phyloP scores from a whole-genome alignment of 2,888 invertebrate species.

The Drosophila bunnanda region DNA sequence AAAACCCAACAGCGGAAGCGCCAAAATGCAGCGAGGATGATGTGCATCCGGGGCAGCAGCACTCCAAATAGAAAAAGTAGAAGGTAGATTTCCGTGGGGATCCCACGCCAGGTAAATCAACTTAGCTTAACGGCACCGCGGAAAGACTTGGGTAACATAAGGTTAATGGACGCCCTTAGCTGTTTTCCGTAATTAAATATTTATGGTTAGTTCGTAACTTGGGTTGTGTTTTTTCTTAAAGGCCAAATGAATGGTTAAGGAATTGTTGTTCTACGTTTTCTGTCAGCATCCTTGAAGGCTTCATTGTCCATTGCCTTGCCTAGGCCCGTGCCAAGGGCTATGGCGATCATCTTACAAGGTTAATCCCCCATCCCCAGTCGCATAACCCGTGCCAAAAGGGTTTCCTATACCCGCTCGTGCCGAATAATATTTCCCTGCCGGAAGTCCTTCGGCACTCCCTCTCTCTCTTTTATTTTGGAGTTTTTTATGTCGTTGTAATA shows the following conservation, averaged over 20 bases:
- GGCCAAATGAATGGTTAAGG: neutral
- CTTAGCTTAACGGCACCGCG: constrained; percentile 57
- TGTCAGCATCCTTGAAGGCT: neutral
- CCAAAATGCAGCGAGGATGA: constrained; percentile 58
- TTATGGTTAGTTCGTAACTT: neutral
- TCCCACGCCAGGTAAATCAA: constrained; percentile 53
- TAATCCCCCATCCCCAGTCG: constrained; percentile 24
- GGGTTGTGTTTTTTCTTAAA: neutral
- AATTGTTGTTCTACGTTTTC: neutral
- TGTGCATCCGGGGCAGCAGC: constrained; percentile 61
- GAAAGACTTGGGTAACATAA: constrained; percentile 1
- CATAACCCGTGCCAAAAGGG: constrained; percentile 64
- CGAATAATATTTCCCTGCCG: constrained; percentile 46
- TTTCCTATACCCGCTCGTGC: constrained; percentile 49
- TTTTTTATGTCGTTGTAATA: constrained; percentile 64
- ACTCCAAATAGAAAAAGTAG: constrained; percentile 29
- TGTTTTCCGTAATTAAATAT: neutral
- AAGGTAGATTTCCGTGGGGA: constrained; percentile 40
- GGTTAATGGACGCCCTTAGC: constrained; percentile 8
- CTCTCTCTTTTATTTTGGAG: constrained; percentile 9
- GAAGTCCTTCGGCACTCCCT: constrained; percentile 59
- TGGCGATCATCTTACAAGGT: constrained; percentile 45
- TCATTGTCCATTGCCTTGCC: neutral
- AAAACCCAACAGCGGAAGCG: constrained; percentile 70
- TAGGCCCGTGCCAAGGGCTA: constrained; percentile 21